These are phyloP conservation scores for Drosophila subpulchrella DNA, from an alignment of 1,140 invertebrate genomes.

Conservation along the genomic window DNA sequence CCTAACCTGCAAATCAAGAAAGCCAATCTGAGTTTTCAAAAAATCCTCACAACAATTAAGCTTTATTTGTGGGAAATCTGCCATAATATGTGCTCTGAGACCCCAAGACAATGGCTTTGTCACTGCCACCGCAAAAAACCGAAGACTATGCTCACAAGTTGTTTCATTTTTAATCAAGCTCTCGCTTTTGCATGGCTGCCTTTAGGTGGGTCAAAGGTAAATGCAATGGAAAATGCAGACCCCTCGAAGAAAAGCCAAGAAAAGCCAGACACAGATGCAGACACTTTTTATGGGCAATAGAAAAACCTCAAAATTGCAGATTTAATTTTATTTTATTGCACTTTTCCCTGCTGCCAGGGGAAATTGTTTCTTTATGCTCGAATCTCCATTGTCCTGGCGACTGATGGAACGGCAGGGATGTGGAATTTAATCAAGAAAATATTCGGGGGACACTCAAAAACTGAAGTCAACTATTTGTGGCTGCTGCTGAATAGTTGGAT, in stretches of 20 bases:
- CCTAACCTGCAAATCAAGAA: neutral
- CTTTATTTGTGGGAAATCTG: conserved; percentile 62
- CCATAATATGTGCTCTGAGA: conserved; percentile 64
- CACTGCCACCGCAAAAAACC: conserved; percentile 2
- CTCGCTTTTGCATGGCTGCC: conserved; percentile 67
- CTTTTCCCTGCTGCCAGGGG: conserved; percentile 38
- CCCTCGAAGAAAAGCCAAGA: conserved; percentile 19
- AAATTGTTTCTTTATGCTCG: conserved; percentile 75
- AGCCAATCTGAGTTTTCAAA: neutral
- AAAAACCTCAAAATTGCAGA: conserved; percentile 81
- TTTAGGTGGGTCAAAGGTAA: conserved; percentile 73
- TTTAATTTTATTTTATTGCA: conserved; percentile 83
- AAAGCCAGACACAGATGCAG: conserved; percentile 58
- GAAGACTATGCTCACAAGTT: conserved; percentile 32
- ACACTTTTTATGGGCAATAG: conserved; percentile 74
- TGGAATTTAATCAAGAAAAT: conserved; percentile 49
- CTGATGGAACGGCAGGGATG: conserved; percentile 35
- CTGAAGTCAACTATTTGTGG: conserved; percentile 5
- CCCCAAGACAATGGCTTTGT: conserved; percentile 30
- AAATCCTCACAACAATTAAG: conserved; percentile 16
- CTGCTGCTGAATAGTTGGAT: neutral
- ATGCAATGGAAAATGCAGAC: conserved; percentile 28
- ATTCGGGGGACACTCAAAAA: conserved; percentile 22
- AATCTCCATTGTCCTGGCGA: conserved; percentile 22
- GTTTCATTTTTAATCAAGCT: conserved; percentile 77